Conservation (phyloP, 2,113 vertebrate genomes). For the Gnathonemus echidnorhynchus region DNA sequence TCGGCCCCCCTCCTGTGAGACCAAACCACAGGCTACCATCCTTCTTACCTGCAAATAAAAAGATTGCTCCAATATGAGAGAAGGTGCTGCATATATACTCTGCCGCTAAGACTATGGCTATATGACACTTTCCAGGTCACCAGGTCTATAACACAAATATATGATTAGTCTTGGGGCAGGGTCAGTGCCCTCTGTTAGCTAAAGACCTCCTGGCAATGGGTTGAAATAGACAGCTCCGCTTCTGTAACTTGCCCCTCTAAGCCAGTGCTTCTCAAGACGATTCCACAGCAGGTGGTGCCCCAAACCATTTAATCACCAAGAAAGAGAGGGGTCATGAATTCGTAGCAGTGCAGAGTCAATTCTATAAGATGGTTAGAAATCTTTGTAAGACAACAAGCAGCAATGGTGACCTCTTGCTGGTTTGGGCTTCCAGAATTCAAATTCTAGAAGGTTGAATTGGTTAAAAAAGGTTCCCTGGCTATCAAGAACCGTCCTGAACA, state of each 20-base stretch:
- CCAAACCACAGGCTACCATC: background rate
- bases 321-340: background rate
- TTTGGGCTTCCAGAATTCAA: background rate
- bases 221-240: background rate
- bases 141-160: background rate
- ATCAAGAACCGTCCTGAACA: background rate
- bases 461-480: background rate
- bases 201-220: background rate
- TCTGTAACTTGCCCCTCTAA: background rate
- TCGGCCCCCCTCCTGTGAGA: background rate
- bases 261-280: background rate
- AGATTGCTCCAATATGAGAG: too few species aligned
- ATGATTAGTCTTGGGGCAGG: background rate
- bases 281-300: background rate
- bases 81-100: too few species aligned
- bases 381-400: background rate
- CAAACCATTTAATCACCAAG: background rate
- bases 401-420: background rate
- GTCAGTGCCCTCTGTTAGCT: background rate
- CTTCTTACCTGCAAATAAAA: background rate
- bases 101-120: too few species aligned
- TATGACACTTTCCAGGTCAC: too few species aligned
- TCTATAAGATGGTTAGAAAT: background rate
- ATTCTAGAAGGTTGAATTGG: background rate
- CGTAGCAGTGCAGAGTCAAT: background rate